Evolutionary conservation across 37 sponge, comb jelly and placozoan species (phyloP).

Genomic region (Diacarnus erythraeanus): DNA sequence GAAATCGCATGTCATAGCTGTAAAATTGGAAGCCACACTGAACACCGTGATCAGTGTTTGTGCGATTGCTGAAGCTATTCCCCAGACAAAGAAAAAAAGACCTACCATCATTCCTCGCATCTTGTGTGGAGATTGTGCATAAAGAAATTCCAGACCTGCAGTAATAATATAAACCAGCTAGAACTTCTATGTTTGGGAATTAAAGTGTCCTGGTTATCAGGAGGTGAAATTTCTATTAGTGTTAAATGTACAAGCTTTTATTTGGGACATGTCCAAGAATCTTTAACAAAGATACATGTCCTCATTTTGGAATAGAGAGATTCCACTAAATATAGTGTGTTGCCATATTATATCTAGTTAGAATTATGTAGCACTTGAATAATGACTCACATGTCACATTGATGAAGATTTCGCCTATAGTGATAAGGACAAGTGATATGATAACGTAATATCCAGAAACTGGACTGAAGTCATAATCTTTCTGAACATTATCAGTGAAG

Average conservation of each 20-base stretch:
- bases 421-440: slow-evolving; percentile 6
- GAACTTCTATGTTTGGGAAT: neutral
- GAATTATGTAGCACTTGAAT: no score
- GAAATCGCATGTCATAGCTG: neutral
- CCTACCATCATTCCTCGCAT: slow-evolving; percentile 62
- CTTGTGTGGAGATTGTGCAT: slow-evolving; percentile 50
- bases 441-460: neutral
- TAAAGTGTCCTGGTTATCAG: no score
- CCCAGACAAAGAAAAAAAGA: slow-evolving; percentile 41
- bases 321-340: no score
- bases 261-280: no score
- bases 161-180: neutral
- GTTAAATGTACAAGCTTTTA: no score
- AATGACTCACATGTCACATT: slow-evolving; percentile 22
- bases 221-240: no score
- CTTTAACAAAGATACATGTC: no score
- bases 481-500: neutral
- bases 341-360: no score
- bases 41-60: neutral
- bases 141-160: slow-evolving; percentile 53
- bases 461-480: neutral
- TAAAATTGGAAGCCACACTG: neutral
- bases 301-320: no score
- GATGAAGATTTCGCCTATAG: slow-evolving; percentile 31
- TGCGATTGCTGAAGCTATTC: slow-evolving; percentile 17